Evolutionary conservation across 2,113 vertebrate species (phyloP), one percentile per base, ranked within the genome.

Genomic region (Seriola aureovittata): DNA sequence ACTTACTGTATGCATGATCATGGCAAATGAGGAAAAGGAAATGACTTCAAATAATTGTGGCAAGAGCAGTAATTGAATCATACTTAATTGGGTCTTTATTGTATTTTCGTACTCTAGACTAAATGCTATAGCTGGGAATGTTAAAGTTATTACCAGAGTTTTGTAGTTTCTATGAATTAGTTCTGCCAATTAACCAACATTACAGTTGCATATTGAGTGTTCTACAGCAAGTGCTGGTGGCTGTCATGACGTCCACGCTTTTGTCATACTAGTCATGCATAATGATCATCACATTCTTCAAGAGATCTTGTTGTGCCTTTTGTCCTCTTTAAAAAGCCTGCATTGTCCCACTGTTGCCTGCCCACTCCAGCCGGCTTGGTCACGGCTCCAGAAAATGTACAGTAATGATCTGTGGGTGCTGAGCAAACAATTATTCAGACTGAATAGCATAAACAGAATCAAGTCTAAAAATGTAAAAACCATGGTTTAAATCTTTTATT

Each of bases 401-500:
- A 16, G 25, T 58, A 68, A 78, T 32, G 60, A 13, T n/a, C n/a
- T 40, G 48, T 50, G 29, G 34, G 0, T 21, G 29, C 46, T 48
- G 54, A 78, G 29, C 21, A 80, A 67, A 36, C 1, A 65, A 44
- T 17, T 8, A 29, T 38, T 21, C 14, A 23, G 8, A n/a, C 19
- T 13, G 21, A 19, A 60, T 7, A 25, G 42, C 34, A 67, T 19
- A 19, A 14, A 14, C 36, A 25, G 16, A 79, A 63, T 42, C 7
- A 54, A 34, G 55, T 32, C 34, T 8, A 46, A 16, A 73, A 64
- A 65, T 32, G 16, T 29, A 14, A 69, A 40, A 4, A 42, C 8
- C 57, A 5, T 12, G 8, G 60, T 68, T 86, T 62, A 68, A 82
- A 78, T 80, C 58, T 71, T 95, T 93, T 88, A 96, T 95, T 95